phyloP scores from a whole-genome alignment of 2,113 vertebrate species.

The Bostrychus sinensis region DNA sequence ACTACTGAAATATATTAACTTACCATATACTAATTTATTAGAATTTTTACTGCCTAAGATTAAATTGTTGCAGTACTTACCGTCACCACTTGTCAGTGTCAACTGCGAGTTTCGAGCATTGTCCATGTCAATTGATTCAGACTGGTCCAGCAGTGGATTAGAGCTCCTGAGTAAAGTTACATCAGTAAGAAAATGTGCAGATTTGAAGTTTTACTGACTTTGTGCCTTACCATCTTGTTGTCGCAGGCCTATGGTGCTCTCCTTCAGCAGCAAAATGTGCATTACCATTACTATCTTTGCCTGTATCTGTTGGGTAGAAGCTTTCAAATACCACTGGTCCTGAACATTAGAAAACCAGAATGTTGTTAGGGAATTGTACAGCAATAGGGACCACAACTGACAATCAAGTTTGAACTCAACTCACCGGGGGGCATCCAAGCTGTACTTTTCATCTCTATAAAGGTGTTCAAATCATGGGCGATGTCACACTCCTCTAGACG shows the following conservation, averaged over 20 bases:
- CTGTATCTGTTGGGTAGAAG: constrained; percentile 68
- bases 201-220: not conserved
- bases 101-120: constrained; percentile 19
- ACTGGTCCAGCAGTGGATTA: constrained; percentile 26
- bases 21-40: too few relatives aligned
- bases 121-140: constrained; percentile 12
- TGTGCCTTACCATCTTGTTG: constrained; percentile 2
- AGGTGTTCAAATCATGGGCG: constrained; percentile 83
- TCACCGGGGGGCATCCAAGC: constrained; percentile 85
- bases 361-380: constrained; percentile 10
- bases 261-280: constrained; percentile 40
- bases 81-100: constrained; percentile 32
- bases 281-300: constrained; percentile 42
- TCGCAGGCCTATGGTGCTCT: constrained; percentile 57
- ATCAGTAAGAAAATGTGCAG: too few relatives aligned
- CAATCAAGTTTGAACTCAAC: not conserved
- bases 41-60: too few relatives aligned
- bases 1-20: too few relatives aligned
- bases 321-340: constrained; percentile 85
- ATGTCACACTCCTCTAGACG: constrained; percentile 85
- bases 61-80: constrained; percentile 27
- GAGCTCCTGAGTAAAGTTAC: constrained; percentile 20
- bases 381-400: not conserved
- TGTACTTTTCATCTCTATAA: constrained; percentile 86
- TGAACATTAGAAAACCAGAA: constrained; percentile 59